Conservation (phyloP, 2,113 vertebrate genomes). For the Hylia prasina region DNA sequence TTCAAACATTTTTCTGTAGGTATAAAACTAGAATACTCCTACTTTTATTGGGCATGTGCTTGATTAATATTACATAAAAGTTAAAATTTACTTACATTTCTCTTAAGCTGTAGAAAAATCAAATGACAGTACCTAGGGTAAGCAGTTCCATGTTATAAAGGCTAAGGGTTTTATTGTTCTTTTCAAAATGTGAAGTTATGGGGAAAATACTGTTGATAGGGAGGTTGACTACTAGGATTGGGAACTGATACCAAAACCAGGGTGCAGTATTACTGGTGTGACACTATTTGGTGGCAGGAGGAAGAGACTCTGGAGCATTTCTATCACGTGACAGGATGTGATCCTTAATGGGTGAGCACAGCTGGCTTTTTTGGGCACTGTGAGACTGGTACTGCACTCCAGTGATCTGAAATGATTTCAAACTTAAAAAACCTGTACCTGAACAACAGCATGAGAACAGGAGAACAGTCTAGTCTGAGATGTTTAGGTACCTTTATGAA, state of each 20-base stretch:
- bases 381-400: background rate
- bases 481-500: background rate
- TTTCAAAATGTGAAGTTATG: background rate
- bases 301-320: background rate
- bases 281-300: background rate
- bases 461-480: background rate
- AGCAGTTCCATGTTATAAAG: background rate
- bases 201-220: background rate
- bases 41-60: background rate
- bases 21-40: background rate
- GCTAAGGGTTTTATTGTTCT: background rate
- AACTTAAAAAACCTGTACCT: background rate
- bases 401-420: background rate
- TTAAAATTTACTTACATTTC: background rate
- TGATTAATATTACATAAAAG: background rate
- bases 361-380: fast-evolving
- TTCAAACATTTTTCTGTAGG: background rate
- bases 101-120: background rate
- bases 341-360: background rate
- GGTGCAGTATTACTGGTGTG: background rate
- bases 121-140: background rate
- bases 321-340: fast-evolving
- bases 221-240: background rate
- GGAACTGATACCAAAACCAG: background rate
- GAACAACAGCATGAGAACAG: background rate